Conservation (phyloP, 2,888 invertebrate species). For the Temnothorax ravouxi region DNA sequence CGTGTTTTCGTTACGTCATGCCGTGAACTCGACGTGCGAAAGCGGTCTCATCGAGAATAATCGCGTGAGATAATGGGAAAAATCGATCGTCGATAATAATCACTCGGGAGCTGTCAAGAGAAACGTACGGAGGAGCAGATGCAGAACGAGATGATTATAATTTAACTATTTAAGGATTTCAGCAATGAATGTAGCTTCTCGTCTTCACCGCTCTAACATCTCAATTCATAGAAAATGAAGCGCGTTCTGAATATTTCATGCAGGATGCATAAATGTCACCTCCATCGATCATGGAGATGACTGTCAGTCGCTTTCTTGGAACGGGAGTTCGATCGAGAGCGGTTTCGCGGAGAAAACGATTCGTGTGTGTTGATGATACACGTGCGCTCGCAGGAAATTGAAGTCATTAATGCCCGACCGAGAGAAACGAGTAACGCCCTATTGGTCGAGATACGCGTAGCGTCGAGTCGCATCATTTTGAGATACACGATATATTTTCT, state of each 20-base stretch:
- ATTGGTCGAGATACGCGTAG: slow-evolving; percentile 54
- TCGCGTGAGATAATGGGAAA: not conserved
- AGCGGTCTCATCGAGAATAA: not conserved
- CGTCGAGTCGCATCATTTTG: slow-evolving; percentile 29
- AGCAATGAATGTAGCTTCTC: not conserved
- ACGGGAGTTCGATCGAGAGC: slow-evolving; percentile 51
- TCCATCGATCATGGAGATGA: slow-evolving; percentile 30
- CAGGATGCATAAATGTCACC: slow-evolving; percentile 22
- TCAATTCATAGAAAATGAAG: slow-evolving; percentile 5
- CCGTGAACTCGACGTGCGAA: not conserved
- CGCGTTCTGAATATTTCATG: not conserved
- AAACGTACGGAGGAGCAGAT: not conserved
- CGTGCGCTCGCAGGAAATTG: slow-evolving; percentile 71
- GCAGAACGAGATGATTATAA: not conserved
- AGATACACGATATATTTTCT: slow-evolving; percentile 59
- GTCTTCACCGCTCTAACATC: not conserved
- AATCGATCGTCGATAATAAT: slow-evolving; percentile 1
- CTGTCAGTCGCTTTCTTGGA: slow-evolving; percentile 58
- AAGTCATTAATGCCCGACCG: slow-evolving; percentile 72
- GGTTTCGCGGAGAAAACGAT: slow-evolving; percentile 46
- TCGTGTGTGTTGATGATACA: slow-evolving; percentile 58
- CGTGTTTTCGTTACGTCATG: not conserved
- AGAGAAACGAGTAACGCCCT: slow-evolving; percentile 69
- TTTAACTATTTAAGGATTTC: slow-evolving; percentile 1
- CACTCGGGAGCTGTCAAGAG: not conserved